Evolutionary conservation across 2,888 invertebrate species (phyloP).

Genomic region (Colletes collaris): DNA sequence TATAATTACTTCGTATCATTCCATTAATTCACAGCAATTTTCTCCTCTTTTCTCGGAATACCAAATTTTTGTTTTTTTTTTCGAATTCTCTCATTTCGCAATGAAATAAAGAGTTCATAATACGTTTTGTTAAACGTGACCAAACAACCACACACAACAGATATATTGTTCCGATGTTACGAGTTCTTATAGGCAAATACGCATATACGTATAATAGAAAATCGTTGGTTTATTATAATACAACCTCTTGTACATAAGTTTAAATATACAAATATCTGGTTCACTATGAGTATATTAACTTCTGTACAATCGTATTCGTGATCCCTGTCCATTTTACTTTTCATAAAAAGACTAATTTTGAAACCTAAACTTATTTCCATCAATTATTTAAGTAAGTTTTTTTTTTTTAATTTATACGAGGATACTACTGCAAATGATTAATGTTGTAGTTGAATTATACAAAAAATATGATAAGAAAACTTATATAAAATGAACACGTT

Average conservation of each 20-base stretch:
- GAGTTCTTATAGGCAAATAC: constrained; percentile 44
- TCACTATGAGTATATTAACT: constrained; percentile 27
- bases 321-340: too few species aligned
- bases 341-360: too few species aligned
- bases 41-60: not conserved
- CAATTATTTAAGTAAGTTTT: too few species aligned
- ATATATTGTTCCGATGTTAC: constrained; percentile 36
- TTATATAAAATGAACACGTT: too few species aligned
- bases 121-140: constrained; percentile 29
- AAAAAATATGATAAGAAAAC: too few species aligned
- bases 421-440: too few species aligned
- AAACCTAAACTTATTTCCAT: too few species aligned
- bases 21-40: not conserved
- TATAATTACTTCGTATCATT: not conserved
- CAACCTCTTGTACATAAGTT: constrained; percentile 51
- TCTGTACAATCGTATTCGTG: not conserved
- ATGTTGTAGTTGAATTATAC: too few species aligned
- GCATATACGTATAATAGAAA: constrained; percentile 35
- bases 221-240: constrained; percentile 50
- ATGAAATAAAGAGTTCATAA: constrained; percentile 14
- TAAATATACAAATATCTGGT: constrained; percentile 55
- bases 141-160: not conserved
- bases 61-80: not conserved
- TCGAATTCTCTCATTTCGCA: not conserved
- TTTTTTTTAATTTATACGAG: too few species aligned